These are phyloP conservation scores for Palythoa caribaeorum DNA, from an alignment of 92 coral and sea anemone species.

Conservation along the genomic window DNA sequence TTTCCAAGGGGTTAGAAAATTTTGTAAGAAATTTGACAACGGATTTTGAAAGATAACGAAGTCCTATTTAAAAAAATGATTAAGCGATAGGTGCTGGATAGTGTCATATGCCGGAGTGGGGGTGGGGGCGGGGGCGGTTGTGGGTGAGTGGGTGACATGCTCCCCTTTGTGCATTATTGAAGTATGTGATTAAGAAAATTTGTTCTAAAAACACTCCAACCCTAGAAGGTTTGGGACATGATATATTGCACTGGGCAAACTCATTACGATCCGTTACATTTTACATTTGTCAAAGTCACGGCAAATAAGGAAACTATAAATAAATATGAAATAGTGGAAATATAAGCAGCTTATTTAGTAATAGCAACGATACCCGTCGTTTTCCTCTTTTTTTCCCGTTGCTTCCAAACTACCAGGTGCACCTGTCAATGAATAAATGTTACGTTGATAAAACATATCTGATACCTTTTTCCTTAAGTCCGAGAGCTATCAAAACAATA, in stretches of 20 bases:
- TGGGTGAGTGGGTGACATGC: neutral
- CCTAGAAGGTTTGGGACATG: slow-evolving; percentile 2
- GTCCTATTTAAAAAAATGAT: neutral
- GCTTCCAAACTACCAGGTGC: neutral
- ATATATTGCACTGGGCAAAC: neutral
- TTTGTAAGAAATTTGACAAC: neutral
- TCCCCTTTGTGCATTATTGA: neutral
- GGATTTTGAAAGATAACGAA: neutral
- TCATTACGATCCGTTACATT: neutral
- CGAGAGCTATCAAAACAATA: slow-evolving; percentile 2
- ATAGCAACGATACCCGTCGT: neutral
- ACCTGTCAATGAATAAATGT: neutral
- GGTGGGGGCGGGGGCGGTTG: neutral
- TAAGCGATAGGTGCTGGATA: neutral
- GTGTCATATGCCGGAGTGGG: neutral
- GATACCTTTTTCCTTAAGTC: neutral
- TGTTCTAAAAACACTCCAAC: neutral
- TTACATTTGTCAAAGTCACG: neutral
- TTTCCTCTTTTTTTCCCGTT: neutral
- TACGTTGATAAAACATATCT: neutral
- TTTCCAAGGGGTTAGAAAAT: neutral
- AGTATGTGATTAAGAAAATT: neutral
- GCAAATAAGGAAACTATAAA: neutral
- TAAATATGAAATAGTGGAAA: neutral
- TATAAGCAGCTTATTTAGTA: neutral